These are phyloP conservation scores for Pheosia tremula DNA, from an alignment of 2,888 invertebrate genomes.

Conservation along the genomic window DNA sequence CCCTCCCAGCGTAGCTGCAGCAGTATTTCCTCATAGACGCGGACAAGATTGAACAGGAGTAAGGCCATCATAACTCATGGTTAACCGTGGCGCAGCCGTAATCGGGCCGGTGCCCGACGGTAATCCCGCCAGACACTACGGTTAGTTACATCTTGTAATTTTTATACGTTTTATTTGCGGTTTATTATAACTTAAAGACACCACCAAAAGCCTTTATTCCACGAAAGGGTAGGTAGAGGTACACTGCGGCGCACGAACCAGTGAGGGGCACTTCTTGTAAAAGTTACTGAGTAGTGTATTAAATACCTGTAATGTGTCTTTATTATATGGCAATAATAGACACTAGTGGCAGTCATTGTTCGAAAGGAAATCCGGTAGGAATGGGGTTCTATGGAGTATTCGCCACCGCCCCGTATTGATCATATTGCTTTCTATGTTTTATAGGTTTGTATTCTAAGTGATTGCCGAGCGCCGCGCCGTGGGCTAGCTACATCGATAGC, in stretches of 20 bases:
- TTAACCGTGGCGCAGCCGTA: constrained; percentile 73
- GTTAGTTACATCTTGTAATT: constrained; percentile 59
- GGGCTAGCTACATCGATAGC: constrained; percentile 36
- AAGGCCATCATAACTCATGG: constrained; percentile 80
- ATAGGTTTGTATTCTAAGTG: constrained; percentile 20
- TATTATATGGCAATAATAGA: too few species aligned
- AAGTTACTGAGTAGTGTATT: too few species aligned
- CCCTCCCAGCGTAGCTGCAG: constrained; percentile 59
- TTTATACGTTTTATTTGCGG: constrained; percentile 43
- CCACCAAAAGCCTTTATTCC: too few species aligned
- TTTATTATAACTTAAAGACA: too few species aligned
- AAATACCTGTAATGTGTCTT: too few species aligned
- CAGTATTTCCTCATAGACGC: constrained; percentile 80
- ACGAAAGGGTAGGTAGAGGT: too few species aligned
- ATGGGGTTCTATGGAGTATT: too few species aligned
- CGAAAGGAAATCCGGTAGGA: too few species aligned
- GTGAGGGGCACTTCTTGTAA: too few species aligned
- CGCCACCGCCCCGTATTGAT: too few species aligned
- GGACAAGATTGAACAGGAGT: constrained; percentile 76
- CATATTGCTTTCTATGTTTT: not conserved
- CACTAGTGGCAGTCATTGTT: too few species aligned
- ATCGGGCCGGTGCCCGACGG: constrained; percentile 69
- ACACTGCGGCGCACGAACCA: too few species aligned
- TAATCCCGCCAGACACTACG: constrained; percentile 65
- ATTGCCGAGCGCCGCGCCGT: constrained; percentile 23